Evolutionary conservation across 2,888 invertebrate genomes (phyloP).

Genomic region (Digitonthophagus gazella): DNA sequence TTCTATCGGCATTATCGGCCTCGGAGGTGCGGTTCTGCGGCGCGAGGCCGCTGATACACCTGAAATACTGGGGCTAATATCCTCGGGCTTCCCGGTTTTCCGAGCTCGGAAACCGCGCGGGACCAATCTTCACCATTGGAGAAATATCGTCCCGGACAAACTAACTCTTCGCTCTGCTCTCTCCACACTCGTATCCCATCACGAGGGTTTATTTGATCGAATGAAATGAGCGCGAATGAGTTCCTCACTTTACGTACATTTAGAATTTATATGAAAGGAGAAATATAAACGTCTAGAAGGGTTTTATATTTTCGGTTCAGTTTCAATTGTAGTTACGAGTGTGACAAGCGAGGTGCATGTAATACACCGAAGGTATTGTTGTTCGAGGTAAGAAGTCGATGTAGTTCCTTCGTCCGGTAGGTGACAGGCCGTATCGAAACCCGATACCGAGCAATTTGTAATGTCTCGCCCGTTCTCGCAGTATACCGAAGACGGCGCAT

Average conservation of each 20-base stretch:
- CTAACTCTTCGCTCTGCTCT: not conserved
- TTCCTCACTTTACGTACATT: too few relatives aligned
- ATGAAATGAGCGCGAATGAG: too few relatives aligned
- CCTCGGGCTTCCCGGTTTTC: not conserved
- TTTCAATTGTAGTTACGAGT: not conserved
- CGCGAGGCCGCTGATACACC: not conserved
- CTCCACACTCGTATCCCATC: not conserved
- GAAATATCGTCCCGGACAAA: not conserved
- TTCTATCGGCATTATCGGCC: not conserved
- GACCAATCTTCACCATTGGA: not conserved
- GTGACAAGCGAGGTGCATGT: not conserved
- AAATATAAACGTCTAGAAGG: too few relatives aligned
- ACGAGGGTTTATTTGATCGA: not conserved
- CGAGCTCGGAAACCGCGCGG: not conserved
- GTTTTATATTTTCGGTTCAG: too few relatives aligned
- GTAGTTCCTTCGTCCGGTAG: not conserved
- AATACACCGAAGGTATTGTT: not conserved
- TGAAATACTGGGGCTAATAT: not conserved
- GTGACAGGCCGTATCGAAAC: not conserved
- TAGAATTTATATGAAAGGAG: too few relatives aligned
- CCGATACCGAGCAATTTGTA: constrained; percentile 14
- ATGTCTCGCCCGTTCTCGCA: not conserved
- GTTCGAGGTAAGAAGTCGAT: not conserved
- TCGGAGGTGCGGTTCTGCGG: not conserved
- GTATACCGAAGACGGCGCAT: not conserved